These are phyloP conservation scores for Fulmarus glacialis DNA, from an alignment of 2,113 vertebrate genomes.

Conservation along the genomic window DNA sequence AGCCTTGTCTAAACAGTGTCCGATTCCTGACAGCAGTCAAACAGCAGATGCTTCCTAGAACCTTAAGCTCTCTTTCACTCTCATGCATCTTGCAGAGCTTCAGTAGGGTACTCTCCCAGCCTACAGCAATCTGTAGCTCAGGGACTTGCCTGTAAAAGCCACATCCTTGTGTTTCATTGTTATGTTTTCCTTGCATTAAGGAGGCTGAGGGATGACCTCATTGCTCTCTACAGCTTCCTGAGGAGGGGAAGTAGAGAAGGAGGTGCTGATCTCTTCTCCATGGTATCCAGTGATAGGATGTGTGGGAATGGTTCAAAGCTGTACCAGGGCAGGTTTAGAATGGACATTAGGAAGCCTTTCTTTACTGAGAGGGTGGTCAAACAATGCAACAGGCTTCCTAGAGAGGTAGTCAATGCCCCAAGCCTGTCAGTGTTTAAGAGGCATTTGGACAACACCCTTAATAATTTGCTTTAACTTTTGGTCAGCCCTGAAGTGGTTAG, in stretches of 20 bases:
- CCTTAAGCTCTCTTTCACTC: neutral
- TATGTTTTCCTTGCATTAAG: neutral
- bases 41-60: neutral
- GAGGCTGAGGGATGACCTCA: neutral
- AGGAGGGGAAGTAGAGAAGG: neutral
- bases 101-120: neutral
- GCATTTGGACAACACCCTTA: neutral
- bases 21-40: neutral
- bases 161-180: neutral
- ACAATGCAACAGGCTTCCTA: neutral
- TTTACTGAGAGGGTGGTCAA: neutral
- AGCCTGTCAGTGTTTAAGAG: neutral
- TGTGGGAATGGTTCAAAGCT: neutral
- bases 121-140: neutral
- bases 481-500: neutral
- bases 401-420: neutral
- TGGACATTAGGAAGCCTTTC: neutral
- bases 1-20: neutral
- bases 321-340: fast-evolving
- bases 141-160: neutral
- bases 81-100: neutral
- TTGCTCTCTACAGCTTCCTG: neutral
- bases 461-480: neutral
- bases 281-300: fast-evolving
- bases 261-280: neutral